Evolutionary conservation across 2,888 invertebrate species (phyloP).

Genomic region (Cylindroiulus punctatus): DNA sequence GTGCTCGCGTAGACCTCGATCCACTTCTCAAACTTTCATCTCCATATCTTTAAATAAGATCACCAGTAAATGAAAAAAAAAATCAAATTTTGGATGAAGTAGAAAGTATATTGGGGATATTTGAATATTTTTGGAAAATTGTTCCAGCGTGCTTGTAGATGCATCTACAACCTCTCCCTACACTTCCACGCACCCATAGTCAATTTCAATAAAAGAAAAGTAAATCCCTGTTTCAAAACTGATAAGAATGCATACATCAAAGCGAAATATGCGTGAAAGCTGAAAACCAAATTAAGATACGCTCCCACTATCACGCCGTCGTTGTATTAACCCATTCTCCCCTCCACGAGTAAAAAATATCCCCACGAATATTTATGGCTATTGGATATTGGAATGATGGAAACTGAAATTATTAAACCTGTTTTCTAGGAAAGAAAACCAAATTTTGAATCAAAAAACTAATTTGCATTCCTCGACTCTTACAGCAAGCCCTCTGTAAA

Average conservation of each 20-base stretch:
- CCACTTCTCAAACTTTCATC: not conserved
- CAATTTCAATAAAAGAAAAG: conserved; percentile 33
- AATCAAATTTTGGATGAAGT: conserved; percentile 11
- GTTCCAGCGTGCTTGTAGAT: not conserved
- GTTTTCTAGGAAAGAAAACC: too few relatives aligned
- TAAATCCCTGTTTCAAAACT: conserved; percentile 26
- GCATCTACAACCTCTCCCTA: not conserved
- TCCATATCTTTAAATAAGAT: conserved; percentile 38
- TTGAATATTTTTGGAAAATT: not conserved
- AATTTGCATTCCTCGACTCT: too few relatives aligned
- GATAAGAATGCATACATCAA: conserved; percentile 16
- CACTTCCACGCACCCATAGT: not conserved
- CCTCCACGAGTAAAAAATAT: not conserved
- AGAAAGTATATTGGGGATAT: not conserved
- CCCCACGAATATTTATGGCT: not conserved
- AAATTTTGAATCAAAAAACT: too few relatives aligned
- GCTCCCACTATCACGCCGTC: not conserved
- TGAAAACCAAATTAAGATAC: conserved; percentile 34
- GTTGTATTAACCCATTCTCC: not conserved
- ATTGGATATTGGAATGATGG: not conserved
- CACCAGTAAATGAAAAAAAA: conserved; percentile 25
- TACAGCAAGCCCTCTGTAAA: too few relatives aligned
- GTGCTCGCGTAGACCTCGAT: not conserved
- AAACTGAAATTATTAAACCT: not conserved
- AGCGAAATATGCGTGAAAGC: conserved; percentile 27